These are phyloP conservation scores for Sinella curviseta DNA, from an alignment of 1,140 invertebrate genomes.

Conservation along the genomic window DNA sequence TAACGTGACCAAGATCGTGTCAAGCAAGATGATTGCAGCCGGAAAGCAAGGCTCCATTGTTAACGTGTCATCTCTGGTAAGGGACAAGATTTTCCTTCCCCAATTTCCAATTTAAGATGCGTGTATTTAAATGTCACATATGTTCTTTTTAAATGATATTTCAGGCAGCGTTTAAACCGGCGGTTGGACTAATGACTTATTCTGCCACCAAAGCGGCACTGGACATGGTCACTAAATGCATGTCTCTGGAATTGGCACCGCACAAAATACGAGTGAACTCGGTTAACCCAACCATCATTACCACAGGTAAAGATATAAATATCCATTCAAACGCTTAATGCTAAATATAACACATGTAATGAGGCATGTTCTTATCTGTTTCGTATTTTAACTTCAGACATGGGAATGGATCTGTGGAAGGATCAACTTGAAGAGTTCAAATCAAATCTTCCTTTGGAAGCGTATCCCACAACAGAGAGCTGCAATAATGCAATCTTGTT, in stretches of 20 bases:
- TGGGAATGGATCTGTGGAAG: conserved; percentile 10
- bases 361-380: too few relatives aligned
- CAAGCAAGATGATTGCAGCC: conserved; percentile 69
- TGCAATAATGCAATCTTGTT: conserved; percentile 10
- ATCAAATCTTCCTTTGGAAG: background rate
- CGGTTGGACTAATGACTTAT: background rate
- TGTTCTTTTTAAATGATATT: too few relatives aligned
- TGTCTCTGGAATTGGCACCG: background rate
- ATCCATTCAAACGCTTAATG: too few relatives aligned
- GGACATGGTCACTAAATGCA: conserved; percentile 22
- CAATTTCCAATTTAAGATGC: too few relatives aligned
- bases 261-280: background rate
- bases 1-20: conserved; percentile 77
- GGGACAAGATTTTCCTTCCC: too few relatives aligned
- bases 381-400: background rate
- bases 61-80: conserved; percentile 81
- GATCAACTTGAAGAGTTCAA: background rate
- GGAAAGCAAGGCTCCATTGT: conserved; percentile 77
- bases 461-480: background rate
- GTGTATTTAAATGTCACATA: too few relatives aligned
- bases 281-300: conserved; percentile 6
- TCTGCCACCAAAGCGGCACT: background rate
- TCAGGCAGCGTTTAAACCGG: background rate
- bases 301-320: background rate
- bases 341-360: too few relatives aligned